phyloP scores from a whole-genome alignment of 2,113 vertebrate genomes.

The Micronycteris hirsuta region DNA sequence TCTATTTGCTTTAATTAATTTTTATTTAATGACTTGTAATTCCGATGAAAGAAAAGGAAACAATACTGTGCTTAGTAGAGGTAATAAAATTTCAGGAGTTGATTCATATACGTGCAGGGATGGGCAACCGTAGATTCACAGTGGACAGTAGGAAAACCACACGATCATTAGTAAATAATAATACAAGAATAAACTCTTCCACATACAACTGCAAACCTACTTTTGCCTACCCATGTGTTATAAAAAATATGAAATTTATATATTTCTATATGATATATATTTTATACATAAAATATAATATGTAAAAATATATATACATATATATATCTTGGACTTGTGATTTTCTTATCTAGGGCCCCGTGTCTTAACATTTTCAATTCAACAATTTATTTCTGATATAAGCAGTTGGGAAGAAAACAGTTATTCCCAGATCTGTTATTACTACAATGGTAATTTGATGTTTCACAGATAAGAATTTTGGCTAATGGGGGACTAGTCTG shows the following conservation, averaged over 20 bases:
- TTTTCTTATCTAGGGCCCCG: background rate
- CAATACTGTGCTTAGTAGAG: background rate
- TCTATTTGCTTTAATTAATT: slow-evolving; percentile 35
- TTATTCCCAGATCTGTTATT: background rate
- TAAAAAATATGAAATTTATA: background rate
- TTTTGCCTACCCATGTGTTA: too few species aligned
- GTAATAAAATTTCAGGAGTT: slow-evolving; percentile 26
- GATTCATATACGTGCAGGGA: background rate
- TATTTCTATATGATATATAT: background rate
- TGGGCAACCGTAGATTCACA: too few species aligned
- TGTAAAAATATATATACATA: background rate
- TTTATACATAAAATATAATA: too few species aligned
- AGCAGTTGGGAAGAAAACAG: slow-evolving; percentile 39
- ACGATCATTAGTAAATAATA: too few species aligned
- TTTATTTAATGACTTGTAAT: slow-evolving; percentile 35
- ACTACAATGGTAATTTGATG: slow-evolving; percentile 27
- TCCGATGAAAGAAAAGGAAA: slow-evolving; percentile 30
- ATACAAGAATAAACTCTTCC: too few species aligned
- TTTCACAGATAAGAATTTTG: slow-evolving; percentile 44
- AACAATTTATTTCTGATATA: slow-evolving; percentile 38
- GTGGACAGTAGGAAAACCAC: too few species aligned
- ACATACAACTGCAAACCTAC: too few species aligned
- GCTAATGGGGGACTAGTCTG: background rate
- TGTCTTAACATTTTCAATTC: background rate
- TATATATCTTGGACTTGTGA: background rate